These are phyloP conservation scores for Cantharis nigra DNA, from an alignment of 2,888 invertebrate species.

Conservation along the genomic window DNA sequence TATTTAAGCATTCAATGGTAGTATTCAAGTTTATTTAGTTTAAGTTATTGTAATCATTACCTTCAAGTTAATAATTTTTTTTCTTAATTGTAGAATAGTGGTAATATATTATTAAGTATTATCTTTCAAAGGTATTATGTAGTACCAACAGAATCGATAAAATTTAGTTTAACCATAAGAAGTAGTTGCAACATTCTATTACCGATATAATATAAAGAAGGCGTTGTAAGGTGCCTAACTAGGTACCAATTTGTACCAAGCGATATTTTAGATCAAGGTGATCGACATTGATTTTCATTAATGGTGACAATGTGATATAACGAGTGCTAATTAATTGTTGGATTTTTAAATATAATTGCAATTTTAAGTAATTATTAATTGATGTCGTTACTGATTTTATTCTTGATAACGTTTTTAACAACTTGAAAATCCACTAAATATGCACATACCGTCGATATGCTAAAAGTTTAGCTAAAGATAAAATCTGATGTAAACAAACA, in stretches of 20 bases:
- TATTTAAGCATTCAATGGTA: not conserved
- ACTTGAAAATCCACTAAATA: not conserved
- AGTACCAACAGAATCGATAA: not conserved
- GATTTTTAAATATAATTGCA: not conserved
- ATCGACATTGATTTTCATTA: not conserved
- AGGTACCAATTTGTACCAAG: not conserved
- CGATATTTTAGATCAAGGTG: not conserved
- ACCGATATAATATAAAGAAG: not conserved
- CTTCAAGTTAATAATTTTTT: not conserved
- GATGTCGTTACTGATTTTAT: not conserved
- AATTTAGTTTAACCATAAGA: not conserved
- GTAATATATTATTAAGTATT: not conserved
- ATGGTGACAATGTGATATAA: not conserved
- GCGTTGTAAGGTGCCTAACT: not conserved
- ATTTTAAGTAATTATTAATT: not conserved
- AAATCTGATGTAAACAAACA: not conserved
- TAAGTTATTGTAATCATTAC: not conserved
- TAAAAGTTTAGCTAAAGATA: not conserved
- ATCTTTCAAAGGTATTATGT: too few relatives aligned
- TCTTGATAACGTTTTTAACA: not conserved
- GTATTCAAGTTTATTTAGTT: not conserved
- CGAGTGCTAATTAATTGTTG: not conserved
- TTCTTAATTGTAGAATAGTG: not conserved
- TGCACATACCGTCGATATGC: not conserved
- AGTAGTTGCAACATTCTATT: not conserved